phyloP scores from a whole-genome alignment of 2,888 invertebrate genomes.

The Yponomeuta malinellus region DNA sequence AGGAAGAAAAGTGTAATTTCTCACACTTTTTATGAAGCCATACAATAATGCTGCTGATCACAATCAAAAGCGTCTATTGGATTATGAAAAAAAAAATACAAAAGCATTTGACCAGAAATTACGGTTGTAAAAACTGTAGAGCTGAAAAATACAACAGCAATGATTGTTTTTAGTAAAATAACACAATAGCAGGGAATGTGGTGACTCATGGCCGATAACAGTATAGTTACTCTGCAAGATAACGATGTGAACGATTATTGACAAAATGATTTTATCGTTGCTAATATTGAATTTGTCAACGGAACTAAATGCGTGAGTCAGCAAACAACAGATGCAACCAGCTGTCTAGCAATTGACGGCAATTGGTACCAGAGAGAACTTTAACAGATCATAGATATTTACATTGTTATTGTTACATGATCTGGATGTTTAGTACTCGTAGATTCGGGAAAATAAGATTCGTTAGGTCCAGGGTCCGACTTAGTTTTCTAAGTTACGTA shows the following conservation, averaged over 20 bases:
- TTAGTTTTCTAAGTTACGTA: no score
- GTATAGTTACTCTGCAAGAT: background rate
- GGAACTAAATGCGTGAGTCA: constrained; percentile 3
- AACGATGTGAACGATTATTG: background rate
- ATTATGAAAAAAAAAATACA: no score
- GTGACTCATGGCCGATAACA: background rate
- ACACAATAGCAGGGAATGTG: background rate
- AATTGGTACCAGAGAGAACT: background rate
- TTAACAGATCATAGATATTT: no score
- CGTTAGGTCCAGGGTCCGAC: no score
- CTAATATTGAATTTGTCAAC: constrained; percentile 4
- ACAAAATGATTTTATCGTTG: constrained; percentile 11
- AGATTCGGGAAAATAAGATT: no score
- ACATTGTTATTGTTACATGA: no score
- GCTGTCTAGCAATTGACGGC: background rate
- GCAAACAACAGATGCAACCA: constrained; percentile 1
- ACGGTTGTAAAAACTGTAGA: background rate
- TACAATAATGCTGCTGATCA: no score
- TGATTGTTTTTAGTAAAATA: background rate
- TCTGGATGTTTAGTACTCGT: no score
- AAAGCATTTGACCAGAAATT: background rate
- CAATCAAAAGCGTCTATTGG: no score
- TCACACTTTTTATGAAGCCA: no score
- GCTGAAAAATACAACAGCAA: background rate
- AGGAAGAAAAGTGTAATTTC: no score